A percentile compares a stretch with the other conserved stretches of the same genome.
phyloP scores from a whole-genome alignment of 2,797 vertebrate species.

The Sylvilagus floridanus region DNA sequence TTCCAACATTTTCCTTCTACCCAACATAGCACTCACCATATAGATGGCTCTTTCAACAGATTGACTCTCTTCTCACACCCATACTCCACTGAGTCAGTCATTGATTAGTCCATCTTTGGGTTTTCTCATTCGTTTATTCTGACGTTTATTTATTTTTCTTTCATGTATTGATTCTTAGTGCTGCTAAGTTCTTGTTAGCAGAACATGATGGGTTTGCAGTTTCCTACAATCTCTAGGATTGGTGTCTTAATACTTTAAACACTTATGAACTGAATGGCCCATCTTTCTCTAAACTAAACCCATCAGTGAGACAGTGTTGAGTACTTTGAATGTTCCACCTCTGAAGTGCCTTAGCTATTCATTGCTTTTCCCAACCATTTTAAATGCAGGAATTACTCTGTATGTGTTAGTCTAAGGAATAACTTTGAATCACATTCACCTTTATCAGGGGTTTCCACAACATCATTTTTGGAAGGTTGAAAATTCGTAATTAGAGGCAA shows the following conservation, averaged over 20 bases:
- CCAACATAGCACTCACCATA: neutral
- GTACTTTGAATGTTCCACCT: neutral
- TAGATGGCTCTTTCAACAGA: neutral
- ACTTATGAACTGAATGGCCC: neutral
- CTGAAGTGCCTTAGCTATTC: neutral
- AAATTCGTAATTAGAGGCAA: slow-evolving; percentile 34
- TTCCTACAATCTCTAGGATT: neutral
- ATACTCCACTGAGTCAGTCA: neutral
- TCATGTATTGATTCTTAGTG: neutral
- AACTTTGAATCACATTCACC: neutral
- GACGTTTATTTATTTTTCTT: neutral
- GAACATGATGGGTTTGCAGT: neutral
- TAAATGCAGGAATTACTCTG: neutral
- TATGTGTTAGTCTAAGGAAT: neutral
- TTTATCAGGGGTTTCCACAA: neutral
- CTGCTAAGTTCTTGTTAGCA: neutral
- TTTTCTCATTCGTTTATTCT: neutral
- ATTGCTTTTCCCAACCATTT: neutral
- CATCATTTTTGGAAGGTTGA: neutral
- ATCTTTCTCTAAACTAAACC: neutral
- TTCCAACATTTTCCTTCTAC: neutral
- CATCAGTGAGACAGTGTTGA: neutral
- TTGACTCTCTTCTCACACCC: neutral
- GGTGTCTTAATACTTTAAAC: neutral
- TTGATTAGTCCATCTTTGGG: neutral